phyloP scores from a whole-genome alignment of 2,888 invertebrate species.

The Anthophora plumipes region DNA sequence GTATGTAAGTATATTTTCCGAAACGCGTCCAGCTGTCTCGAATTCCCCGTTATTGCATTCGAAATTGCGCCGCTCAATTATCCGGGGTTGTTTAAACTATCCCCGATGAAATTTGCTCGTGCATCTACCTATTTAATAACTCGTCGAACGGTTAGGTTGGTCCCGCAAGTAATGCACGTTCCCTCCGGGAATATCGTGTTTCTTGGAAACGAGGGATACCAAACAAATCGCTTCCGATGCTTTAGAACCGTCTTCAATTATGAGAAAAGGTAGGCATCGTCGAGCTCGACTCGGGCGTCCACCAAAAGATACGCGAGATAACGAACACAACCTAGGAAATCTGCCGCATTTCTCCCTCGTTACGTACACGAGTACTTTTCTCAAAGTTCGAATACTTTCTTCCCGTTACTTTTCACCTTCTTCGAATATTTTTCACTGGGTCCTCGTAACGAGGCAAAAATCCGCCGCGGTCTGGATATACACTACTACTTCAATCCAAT shows the following conservation, averaged over 20 bases:
- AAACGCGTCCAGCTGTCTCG: constrained; percentile 31
- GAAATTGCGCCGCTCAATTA: constrained; percentile 41
- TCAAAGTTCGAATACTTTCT: neutral
- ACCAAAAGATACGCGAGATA: constrained; percentile 22
- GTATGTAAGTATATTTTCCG: too few species aligned
- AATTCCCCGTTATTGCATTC: constrained; percentile 28
- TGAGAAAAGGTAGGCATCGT: too few species aligned
- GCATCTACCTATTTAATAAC: neutral
- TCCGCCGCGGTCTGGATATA: too few species aligned
- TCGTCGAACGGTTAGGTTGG: neutral
- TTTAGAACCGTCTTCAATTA: too few species aligned
- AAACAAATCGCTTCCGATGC: too few species aligned
- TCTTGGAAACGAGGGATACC: too few species aligned
- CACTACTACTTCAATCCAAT: too few species aligned
- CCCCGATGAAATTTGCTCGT: constrained; percentile 18
- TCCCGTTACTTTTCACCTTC: neutral
- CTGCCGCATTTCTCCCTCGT: neutral
- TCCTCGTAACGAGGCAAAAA: neutral
- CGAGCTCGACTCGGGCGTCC: too few species aligned
- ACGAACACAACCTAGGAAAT: constrained; percentile 4
- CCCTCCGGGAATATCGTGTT: too few species aligned
- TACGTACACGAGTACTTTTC: neutral
- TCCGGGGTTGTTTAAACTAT: constrained; percentile 24
- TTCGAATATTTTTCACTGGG: too few species aligned
- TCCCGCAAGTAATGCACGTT: neutral